phyloP scores from a whole-genome alignment of 1,140 invertebrate genomes.

The Ips typographus region DNA sequence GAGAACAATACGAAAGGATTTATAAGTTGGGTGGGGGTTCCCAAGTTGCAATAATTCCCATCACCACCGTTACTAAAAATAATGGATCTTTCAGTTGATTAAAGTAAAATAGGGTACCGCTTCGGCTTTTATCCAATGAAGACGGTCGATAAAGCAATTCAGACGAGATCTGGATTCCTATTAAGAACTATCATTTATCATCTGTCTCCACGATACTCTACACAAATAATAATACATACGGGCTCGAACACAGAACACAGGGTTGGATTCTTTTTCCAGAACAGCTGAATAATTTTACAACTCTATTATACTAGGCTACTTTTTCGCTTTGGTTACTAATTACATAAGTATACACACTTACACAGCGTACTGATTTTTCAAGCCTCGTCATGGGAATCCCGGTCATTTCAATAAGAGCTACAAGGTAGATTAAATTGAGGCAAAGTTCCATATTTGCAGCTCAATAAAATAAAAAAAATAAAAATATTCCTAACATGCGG shows the following conservation, averaged over 20 bases:
- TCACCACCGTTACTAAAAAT: slow-evolving; percentile 35
- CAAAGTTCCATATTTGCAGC: too few relatives aligned
- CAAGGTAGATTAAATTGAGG: too few relatives aligned
- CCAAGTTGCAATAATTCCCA: slow-evolving; percentile 28
- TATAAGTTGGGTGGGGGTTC: slow-evolving; percentile 20
- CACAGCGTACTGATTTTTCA: too few relatives aligned
- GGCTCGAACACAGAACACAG: slow-evolving; percentile 30
- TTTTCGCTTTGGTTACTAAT: too few relatives aligned
- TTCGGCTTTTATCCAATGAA: slow-evolving; percentile 42
- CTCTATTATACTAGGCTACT: slow-evolving; percentile 18
- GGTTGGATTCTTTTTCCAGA: slow-evolving; percentile 35
- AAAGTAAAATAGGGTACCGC: slow-evolving; percentile 42
- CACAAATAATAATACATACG: slow-evolving; percentile 40
- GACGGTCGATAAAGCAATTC: slow-evolving; percentile 43
- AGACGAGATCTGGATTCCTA: slow-evolving; percentile 45
- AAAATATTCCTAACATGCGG: too few relatives aligned
- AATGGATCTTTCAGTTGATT: slow-evolving; percentile 41
- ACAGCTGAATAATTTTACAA: slow-evolving; percentile 27
- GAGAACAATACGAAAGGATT: slow-evolving; percentile 17
- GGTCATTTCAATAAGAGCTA: too few relatives aligned
- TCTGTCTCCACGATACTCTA: slow-evolving; percentile 44
- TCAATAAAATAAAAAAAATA: too few relatives aligned
- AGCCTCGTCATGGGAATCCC: too few relatives aligned
- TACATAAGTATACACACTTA: too few relatives aligned
- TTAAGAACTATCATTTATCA: slow-evolving; percentile 49